Base-by-base conservation (phyloP, 53 echinoderm and acorn worm species). In the Hippasteria phrygiana region DNA sequence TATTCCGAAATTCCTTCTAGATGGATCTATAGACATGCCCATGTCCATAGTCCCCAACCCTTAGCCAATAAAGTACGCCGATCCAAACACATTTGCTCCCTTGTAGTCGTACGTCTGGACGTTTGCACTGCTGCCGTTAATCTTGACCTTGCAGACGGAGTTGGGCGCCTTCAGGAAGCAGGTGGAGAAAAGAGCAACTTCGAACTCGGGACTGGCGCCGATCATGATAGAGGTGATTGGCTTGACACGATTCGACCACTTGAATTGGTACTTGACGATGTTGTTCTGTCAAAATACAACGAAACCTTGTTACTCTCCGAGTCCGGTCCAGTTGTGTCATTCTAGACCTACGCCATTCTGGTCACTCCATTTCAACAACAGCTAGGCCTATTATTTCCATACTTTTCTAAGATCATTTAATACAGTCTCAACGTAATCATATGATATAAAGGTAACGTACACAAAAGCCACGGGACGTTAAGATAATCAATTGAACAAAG, bases 131-230 rank as follows among this genome's bases (percentile, higher is more conserved):
- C 42, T 43, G 0, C 90, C 95, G 31, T 92, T 85, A 12, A 97
- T 42, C 16, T 53, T 90, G 46, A 97, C 78, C 20, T 85, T 41
- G 45, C 90, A 91, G 10, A 90, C 18, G n/a, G 65, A 65, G 74
- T 92, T 93, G 3, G 92, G 95, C 46, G 90, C 77, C n/a, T 74
- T 73, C 12, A 77, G 22, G 92, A 95, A 97, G 41, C 93, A 93
- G 0, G 65, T 81, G 24, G 95, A 92, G 88, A 97, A 93, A 43
- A 97, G 66, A 20, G 93, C 97, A 31, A 97, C 64, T 76, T 97
- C 97, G 70, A 95, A 96, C 87, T 97, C 95, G 0, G 94, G 94
- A 86, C 97, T 95, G 55, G 90, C 88, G 1, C 95, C 95, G 62
- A 88, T 77, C 86, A 93, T 63, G 40, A 88, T 63, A 34, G 95